Evolutionary conservation across 2,797 vertebrate species (phyloP), one percentile per base, ranked within the genome.

Genomic region (Acanthurus tractus): DNA sequence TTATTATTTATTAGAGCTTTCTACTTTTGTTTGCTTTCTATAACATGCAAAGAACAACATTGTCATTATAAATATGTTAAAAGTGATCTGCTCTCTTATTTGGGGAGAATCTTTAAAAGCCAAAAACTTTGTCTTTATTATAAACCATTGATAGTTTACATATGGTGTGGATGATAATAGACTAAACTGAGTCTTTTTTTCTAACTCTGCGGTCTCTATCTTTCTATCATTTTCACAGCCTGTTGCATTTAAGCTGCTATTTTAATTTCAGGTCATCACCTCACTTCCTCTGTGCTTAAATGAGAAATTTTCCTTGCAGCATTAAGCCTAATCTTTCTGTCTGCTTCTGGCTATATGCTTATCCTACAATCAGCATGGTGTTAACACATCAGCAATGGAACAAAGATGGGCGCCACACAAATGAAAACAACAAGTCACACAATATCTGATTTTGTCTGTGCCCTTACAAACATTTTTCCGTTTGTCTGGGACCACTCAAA

Each of bases 351-450:
- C 48, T 14, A 1, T 50, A 56, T 38, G 49, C 25, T 18, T 25
- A 70, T 63, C n/a, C 1, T 52, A 50, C 38, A 18, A 61, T 50
- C 55, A 57, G 15, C 38, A 53, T 44, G 64, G 36, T 66, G 38
- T 71, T 63, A 54, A 59, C 15, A 42, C 10, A 62, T 25, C 15
- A 49, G 22, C 34, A 67, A 44, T 15, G 5, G 40, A 55, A 53
- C 20, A 22, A 38, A 17, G 12, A 18, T 10, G 3, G 49, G 50
- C 0, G 8, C 23, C 10, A 50, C 34, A 40, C 14, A 29, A 12
- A 42, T 10, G 22, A 25, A 58, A 50, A 40, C 14, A 54, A 55
- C 25, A 49, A 13, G 34, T 56, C 12, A 58, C 14, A 29, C 38
- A 20, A n/a, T 11, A 22, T 50, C n/a, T 4, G 15, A 36, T 15